These are phyloP conservation scores for Hemicordylus capensis DNA, from an alignment of 2,113 vertebrate genomes.

Conservation along the genomic window DNA sequence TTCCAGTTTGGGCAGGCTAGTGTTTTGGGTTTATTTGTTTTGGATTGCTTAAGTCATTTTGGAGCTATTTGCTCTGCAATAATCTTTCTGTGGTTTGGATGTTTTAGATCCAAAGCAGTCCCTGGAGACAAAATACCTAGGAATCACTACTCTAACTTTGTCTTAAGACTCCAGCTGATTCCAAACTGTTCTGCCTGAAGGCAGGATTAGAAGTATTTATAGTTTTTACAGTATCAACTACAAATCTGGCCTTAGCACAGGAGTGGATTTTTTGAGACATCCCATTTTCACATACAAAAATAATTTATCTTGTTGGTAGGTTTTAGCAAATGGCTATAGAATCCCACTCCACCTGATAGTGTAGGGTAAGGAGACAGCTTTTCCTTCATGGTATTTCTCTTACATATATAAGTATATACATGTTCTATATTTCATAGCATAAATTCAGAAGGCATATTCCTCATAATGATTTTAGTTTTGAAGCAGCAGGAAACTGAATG, in stretches of 20 bases:
- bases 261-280: neutral
- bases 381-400: neutral
- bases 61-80: neutral
- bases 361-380: neutral
- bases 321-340: neutral
- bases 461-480: constrained; percentile 15
- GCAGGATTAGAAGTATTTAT: neutral
- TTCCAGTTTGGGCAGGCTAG: neutral
- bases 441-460: neutral
- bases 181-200: neutral
- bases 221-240: neutral
- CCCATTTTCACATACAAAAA: neutral
- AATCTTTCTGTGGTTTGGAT: neutral
- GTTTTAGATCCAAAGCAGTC: neutral
- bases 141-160: neutral
- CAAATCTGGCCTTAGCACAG: neutral
- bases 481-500: constrained; percentile 36
- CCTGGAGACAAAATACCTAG: too few species aligned
- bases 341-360: neutral
- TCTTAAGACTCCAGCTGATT: neutral
- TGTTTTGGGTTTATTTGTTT: neutral
- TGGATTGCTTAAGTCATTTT: neutral
- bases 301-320: neutral
- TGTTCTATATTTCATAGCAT: neutral
- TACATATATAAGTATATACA: neutral